Conservation (phyloP, 2,888 invertebrate genomes). For the Helleia helle region DNA sequence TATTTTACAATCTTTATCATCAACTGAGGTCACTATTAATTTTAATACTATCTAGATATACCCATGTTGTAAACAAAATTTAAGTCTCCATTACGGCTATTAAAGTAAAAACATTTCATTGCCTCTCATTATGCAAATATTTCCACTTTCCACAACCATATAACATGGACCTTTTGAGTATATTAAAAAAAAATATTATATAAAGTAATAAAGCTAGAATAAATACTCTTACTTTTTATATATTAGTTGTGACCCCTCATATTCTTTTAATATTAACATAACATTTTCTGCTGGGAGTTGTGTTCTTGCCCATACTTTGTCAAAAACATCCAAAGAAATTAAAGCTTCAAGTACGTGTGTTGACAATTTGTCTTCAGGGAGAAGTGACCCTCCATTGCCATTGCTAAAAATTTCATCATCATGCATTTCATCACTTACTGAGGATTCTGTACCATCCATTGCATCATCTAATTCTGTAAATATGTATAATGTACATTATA, state of each 20-base stretch:
- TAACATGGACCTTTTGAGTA: too few relatives aligned
- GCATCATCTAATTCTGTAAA: conserved; percentile 42
- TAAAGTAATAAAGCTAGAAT: too few relatives aligned
- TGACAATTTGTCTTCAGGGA: conserved; percentile 65
- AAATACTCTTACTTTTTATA: conserved; percentile 69
- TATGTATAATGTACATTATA: conserved; percentile 3
- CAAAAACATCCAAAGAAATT: conserved; percentile 71
- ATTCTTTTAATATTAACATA: conserved; percentile 63
- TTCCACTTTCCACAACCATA: too few relatives aligned
- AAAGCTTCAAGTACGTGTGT: conserved; percentile 76
- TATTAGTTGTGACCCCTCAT: conserved; percentile 58
- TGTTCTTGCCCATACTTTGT: conserved; percentile 74
- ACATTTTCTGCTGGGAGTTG: conserved; percentile 71
- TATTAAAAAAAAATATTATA: too few relatives aligned
- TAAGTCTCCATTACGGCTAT: too few relatives aligned
- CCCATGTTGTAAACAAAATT: too few relatives aligned
- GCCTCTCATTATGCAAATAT: too few relatives aligned
- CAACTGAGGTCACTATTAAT: too few relatives aligned
- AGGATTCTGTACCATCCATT: conserved; percentile 39
- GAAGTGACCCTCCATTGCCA: conserved; percentile 44
- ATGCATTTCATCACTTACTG: conserved; percentile 48
- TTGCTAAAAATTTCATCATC: conserved; percentile 58
- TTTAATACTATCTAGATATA: too few relatives aligned
- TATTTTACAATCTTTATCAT: not conserved
- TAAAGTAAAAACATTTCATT: too few relatives aligned